Evolutionary conservation across 1,140 invertebrate species (phyloP).

Genomic region (Scaptomyza graminum): DNA sequence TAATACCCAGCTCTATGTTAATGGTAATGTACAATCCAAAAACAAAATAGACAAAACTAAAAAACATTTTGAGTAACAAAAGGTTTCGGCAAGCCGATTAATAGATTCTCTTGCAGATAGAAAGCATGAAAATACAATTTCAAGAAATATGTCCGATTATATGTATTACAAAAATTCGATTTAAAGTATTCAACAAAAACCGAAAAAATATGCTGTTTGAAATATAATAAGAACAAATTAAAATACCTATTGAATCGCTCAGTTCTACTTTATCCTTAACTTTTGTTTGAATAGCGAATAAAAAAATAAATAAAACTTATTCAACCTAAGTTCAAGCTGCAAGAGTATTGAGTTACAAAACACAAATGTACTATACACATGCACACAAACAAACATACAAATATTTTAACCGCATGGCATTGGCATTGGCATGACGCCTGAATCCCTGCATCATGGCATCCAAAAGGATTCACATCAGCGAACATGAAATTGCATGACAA

Average conservation of each 20-base stretch:
- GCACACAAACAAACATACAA: conserved; percentile 25
- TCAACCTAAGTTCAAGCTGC: neutral
- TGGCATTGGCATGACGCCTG: conserved; percentile 20
- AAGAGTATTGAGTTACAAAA: conserved; percentile 18
- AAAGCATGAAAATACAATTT: neutral
- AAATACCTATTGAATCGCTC: no score
- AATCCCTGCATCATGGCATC: conserved; percentile 51
- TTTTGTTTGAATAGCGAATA: no score
- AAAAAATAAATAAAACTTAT: neutral
- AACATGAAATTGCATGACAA: conserved; percentile 20
- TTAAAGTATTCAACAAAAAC: no score
- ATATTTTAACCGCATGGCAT: conserved; percentile 25
- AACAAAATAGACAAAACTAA: conserved; percentile 30
- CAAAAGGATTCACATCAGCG: neutral
- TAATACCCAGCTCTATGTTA: conserved; percentile 83
- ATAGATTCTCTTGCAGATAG: conserved; percentile 18
- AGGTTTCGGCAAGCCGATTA: conserved; percentile 8
- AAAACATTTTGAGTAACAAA: conserved; percentile 20
- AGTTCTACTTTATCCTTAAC: no score
- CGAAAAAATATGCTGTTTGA: no score
- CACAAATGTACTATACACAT: conserved; percentile 1
- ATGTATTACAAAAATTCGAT: no score
- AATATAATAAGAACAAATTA: no score
- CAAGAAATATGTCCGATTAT: neutral
- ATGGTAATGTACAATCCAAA: conserved; percentile 79